Conservation (phyloP, 2,797 vertebrate genomes). For the Oreortyx pictus region DNA sequence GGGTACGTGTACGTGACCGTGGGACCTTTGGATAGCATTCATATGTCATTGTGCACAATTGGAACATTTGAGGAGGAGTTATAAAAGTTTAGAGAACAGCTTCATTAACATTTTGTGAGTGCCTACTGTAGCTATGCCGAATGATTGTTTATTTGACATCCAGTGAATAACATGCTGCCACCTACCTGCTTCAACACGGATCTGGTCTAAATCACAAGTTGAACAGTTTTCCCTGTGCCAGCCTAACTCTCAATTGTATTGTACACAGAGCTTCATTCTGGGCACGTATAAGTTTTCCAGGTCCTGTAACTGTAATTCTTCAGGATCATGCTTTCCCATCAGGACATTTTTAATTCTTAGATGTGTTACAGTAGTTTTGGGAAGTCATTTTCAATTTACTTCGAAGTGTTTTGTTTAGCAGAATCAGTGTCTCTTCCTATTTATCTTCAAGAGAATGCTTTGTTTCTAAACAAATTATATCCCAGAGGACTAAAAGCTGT, state of each 20-base stretch:
- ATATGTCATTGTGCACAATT: neutral
- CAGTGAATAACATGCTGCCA: neutral
- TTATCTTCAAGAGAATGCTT: slow-evolving; percentile 38
- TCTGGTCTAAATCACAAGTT: neutral
- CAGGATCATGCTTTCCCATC: slow-evolving; percentile 31
- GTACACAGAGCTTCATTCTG: neutral
- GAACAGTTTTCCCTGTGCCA: neutral
- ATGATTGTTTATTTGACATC: neutral
- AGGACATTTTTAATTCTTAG: slow-evolving; percentile 22
- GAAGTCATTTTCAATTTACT: slow-evolving; percentile 41
- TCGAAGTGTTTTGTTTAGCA: neutral
- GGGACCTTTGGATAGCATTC: neutral
- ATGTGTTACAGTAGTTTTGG: neutral
- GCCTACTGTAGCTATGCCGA: neutral
- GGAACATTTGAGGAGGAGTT: neutral
- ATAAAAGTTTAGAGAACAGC: neutral
- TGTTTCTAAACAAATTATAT: slow-evolving; percentile 54
- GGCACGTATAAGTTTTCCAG: neutral
- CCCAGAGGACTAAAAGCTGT: slow-evolving; percentile 16
- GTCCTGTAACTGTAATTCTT: neutral
- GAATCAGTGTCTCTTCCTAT: slow-evolving; percentile 24
- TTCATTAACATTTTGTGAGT: neutral
- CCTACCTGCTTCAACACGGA: neutral
- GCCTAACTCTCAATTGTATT: neutral
- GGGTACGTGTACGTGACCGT: rapidly evolving